A percentile compares a stretch with the other conserved stretches of the same genome.
Evolutionary conservation across 2,797 vertebrate species (phyloP).

Genomic region (Microctenopoma lineatum): DNA sequence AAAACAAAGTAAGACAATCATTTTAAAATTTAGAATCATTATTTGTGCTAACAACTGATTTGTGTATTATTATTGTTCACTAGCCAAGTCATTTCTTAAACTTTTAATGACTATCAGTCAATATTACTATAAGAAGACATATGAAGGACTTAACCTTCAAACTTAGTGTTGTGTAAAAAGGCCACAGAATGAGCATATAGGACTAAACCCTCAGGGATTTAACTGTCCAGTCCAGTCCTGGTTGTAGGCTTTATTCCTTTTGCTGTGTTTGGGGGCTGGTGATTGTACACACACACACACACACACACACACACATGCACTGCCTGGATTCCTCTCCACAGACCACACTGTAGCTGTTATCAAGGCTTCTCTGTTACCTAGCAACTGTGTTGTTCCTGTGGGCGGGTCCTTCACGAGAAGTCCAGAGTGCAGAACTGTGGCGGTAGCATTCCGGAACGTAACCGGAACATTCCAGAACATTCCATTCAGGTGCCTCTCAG

Average conservation of each 20-base stretch:
- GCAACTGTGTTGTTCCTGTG: conserved; percentile 59
- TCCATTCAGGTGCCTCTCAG: conserved; percentile 43
- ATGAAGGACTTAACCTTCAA: not conserved
- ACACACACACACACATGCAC: conserved; percentile 29
- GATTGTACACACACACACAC: conserved; percentile 8
- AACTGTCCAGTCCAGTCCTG: too few relatives aligned
- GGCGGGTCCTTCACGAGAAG: conserved; percentile 32
- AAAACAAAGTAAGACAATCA: not conserved
- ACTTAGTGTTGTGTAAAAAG: not conserved
- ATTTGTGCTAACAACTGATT: too few relatives aligned
- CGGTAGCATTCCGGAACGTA: conserved; percentile 67
- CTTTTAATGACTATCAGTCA: too few relatives aligned
- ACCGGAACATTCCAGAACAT: conserved; percentile 51
- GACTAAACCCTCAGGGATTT: too few relatives aligned
- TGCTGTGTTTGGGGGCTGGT: conserved; percentile 3
- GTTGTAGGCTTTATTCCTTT: not conserved
- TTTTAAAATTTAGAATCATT: too few relatives aligned
- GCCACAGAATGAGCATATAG: too few relatives aligned
- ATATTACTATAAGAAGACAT: too few relatives aligned
- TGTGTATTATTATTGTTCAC: too few relatives aligned
- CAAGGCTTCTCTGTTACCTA: conserved; percentile 55
- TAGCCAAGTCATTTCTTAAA: too few relatives aligned
- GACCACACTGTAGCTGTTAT: conserved; percentile 39
- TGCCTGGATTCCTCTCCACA: conserved; percentile 27
- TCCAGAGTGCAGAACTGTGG: conserved; percentile 30